A percentile compares a stretch with the other conserved stretches of the same genome.
These are phyloP conservation scores for Aelia acuminata DNA, from an alignment of 2,888 invertebrate species.

Conservation along the genomic window DNA sequence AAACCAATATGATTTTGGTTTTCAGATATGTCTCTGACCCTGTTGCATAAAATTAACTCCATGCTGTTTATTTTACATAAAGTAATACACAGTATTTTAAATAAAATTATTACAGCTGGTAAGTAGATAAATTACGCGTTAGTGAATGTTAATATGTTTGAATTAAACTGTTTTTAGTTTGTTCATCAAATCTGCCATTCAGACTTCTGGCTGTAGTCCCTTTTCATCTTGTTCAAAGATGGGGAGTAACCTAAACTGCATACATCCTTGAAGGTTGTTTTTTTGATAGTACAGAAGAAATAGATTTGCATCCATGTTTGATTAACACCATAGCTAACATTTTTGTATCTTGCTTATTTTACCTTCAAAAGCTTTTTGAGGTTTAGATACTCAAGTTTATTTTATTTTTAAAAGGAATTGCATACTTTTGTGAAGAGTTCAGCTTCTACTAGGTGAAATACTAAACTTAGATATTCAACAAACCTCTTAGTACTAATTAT, in stretches of 20 bases:
- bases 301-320: background rate
- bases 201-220: background rate
- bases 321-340: background rate
- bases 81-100: too few relatives aligned
- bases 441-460: background rate
- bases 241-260: background rate
- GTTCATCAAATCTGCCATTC: background rate
- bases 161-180: constrained; percentile 5
- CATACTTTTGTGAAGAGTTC: background rate
- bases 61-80: too few relatives aligned
- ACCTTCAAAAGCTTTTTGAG: background rate
- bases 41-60: too few relatives aligned
- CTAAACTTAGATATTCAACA: background rate
- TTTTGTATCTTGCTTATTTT: background rate
- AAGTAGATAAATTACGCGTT: background rate
- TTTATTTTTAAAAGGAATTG: background rate
- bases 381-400: background rate
- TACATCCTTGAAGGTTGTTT: background rate
- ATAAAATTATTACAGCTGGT: background rate
- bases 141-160: background rate
- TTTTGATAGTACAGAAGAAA: background rate
- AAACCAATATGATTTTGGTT: too few relatives aligned
- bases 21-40: too few relatives aligned
- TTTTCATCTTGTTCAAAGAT: background rate
- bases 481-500: background rate